These are phyloP conservation scores for Holotrichia oblita DNA, from an alignment of 1,140 invertebrate genomes.

Conservation along the genomic window DNA sequence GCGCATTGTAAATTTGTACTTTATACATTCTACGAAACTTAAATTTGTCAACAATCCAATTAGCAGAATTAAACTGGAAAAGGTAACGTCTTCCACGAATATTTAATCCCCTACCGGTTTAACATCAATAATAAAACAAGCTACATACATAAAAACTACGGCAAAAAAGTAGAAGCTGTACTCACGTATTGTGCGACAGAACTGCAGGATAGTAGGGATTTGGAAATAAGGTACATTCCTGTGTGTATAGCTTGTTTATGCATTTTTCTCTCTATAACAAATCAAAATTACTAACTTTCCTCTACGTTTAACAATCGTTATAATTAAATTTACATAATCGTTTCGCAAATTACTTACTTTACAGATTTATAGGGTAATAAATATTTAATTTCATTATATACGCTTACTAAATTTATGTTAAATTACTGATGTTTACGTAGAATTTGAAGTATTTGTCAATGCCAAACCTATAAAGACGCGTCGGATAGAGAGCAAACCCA, in stretches of 20 bases:
- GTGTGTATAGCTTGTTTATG: constrained; percentile 2
- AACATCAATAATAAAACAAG: neutral
- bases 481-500: neutral
- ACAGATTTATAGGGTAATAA: neutral
- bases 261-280: constrained; percentile 34
- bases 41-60: constrained; percentile 19
- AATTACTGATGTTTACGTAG: neutral
- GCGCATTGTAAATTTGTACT: neutral
- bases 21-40: neutral
- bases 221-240: constrained; percentile 25
- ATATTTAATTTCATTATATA: neutral
- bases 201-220: neutral
- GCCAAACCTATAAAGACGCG: constrained; percentile 17
- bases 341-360: neutral
- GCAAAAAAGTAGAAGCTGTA: neutral
- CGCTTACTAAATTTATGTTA: neutral
- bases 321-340: neutral
- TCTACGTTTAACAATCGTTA: neutral
- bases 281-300: neutral
- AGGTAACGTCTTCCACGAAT: neutral
- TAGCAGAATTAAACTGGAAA: neutral
- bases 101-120: neutral
- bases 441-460: constrained; percentile 30
- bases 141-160: neutral
- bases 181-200: neutral